A percentile compares a stretch with the other conserved stretches of the same genome.
Conservation (phyloP, 2,888 invertebrate genomes). For the Morpho deidamia region DNA sequence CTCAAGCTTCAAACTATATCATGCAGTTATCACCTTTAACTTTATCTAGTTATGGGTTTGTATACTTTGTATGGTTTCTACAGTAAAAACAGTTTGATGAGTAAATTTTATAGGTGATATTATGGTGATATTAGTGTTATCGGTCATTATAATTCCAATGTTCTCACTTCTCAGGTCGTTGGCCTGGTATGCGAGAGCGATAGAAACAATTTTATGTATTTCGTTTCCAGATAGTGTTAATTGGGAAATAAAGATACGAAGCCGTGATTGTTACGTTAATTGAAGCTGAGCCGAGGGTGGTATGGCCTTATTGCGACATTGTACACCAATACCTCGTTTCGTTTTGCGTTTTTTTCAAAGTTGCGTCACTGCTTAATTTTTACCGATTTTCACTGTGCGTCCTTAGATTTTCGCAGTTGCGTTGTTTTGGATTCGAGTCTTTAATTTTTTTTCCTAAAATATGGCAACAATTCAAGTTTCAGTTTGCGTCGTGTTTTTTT, state of each 20-base stretch:
- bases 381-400: too few relatives aligned
- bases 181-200: background rate
- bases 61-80: background rate
- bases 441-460: too few relatives aligned
- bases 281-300: background rate
- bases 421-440: too few relatives aligned
- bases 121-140: constrained; percentile 22
- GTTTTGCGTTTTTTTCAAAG: too few relatives aligned
- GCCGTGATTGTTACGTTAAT: background rate
- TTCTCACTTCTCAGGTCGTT: background rate
- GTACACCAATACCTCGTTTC: too few relatives aligned
- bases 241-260: background rate
- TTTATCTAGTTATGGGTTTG: background rate
- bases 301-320: too few relatives aligned
- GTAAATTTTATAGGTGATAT: constrained; percentile 17
- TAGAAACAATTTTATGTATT: background rate
- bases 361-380: too few relatives aligned
- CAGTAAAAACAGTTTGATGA: background rate
- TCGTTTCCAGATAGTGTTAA: too few relatives aligned
- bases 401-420: too few relatives aligned
- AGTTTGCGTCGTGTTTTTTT: too few relatives aligned
- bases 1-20: background rate
- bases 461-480: too few relatives aligned
- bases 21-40: background rate
- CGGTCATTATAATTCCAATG: constrained; percentile 25